Base-by-base conservation (phyloP, 1,140 invertebrate species). In the Trichonephila clavipes region DNA sequence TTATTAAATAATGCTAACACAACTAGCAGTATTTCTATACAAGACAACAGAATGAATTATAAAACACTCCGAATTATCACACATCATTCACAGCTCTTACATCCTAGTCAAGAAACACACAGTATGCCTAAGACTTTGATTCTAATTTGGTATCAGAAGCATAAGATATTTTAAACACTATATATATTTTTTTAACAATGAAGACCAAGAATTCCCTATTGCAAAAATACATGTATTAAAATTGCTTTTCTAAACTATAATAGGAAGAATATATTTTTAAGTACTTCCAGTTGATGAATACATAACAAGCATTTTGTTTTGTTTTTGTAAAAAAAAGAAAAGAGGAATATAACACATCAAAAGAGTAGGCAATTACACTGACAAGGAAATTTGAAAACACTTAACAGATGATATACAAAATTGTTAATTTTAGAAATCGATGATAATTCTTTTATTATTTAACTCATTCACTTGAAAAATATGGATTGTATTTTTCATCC, bases 1-100 rank as follows among this genome's bases (percentile, higher is more conserved):
- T 83, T 83, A 83, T 83, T 83, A 83, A 83, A 83, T 83, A 83
- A 83, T 24, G 58, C 82, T 83, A 83, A 83, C 16, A 58, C n/a
- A 83, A 58, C 82, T 59, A 83, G 82, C 40, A 83, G 44, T 83
- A 59, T 40, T 51, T 87, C 34, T 87, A 62, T 87, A 87, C n/a
- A 87, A 18, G 19, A 28, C 62, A 87, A 87, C 61, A 64, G 21
- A 87, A 64, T 34, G 28, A 40, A 64, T 62, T 85, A 85, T 85
- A 85, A 85, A 85, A 85, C 82, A 85, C 28, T 44, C 85, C 24
- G 21, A 64, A 86, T 64, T 87, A 58, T 87, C 61, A 61, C 58
- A 87, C 28, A 40, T 19, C 34, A 40, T 40, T 62, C 85, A 87
- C 19, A 21, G 28, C 19, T 24, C 28, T 87, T 51, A 19, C 85